A percentile compares a stretch with the other conserved stretches of the same genome.
These are phyloP conservation scores for Diachasma alloeum DNA, from an alignment of 1,140 invertebrate species.

Conservation along the genomic window DNA sequence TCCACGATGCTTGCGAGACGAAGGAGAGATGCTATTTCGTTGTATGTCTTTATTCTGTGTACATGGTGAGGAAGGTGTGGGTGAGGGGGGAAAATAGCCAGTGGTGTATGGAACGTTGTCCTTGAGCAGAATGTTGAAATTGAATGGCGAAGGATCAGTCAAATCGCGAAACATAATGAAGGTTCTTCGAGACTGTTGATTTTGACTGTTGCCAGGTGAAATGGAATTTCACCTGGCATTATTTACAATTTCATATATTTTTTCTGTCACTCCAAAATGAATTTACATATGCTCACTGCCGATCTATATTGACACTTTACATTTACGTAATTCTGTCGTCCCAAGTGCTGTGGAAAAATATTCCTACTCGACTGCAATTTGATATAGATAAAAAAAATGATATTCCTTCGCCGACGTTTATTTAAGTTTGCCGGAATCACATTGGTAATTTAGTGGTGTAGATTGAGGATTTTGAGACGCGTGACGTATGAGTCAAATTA, in stretches of 20 bases:
- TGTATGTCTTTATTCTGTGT: neutral
- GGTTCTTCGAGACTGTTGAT: neutral
- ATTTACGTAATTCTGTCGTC: conserved; percentile 29
- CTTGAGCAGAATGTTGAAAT: conserved; percentile 43
- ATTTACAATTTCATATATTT: conserved; percentile 18
- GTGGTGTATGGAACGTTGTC: conserved; percentile 40
- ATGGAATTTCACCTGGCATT: conserved; percentile 11
- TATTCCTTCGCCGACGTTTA: neutral
- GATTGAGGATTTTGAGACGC: neutral
- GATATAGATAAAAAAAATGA: conserved; percentile 9
- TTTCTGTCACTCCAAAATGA: neutral
- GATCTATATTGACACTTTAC: conserved; percentile 28
- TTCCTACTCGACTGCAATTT: conserved; percentile 20
- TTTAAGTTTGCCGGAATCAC: neutral
- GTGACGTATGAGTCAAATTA: neutral
- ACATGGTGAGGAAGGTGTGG: neutral
- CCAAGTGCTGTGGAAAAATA: conserved; percentile 21
- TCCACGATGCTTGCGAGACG: neutral
- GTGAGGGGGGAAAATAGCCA: neutral
- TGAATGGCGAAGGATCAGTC: conserved; percentile 33
- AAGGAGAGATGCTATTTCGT: neutral
- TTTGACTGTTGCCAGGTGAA: neutral
- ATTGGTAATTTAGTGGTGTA: neutral
- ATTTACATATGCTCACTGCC: neutral
- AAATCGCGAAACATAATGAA: conserved; percentile 7